Evolutionary conservation across 2,113 vertebrate genomes (phyloP).

Genomic region (Pollimyrus isidori): DNA sequence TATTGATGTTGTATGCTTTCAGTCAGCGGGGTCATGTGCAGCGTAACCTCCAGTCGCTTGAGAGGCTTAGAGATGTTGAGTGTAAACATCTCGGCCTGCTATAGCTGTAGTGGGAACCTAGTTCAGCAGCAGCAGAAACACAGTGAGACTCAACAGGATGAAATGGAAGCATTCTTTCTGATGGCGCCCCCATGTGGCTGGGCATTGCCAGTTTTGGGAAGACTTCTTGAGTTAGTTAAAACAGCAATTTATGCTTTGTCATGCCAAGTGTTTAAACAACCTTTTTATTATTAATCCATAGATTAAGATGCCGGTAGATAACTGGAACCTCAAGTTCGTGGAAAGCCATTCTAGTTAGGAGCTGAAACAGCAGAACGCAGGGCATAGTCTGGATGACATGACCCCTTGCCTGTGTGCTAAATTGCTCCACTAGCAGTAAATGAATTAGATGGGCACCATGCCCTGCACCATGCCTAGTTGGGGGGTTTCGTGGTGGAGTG

Average conservation of each 20-base stretch:
- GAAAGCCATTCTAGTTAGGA: neutral
- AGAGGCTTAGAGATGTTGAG: neutral
- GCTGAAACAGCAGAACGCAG: neutral
- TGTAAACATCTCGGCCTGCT: neutral
- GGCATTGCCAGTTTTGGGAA: slow-evolving; percentile 14
- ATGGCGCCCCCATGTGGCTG: slow-evolving; percentile 8
- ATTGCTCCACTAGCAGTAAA: slow-evolving; percentile 25
- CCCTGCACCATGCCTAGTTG: neutral
- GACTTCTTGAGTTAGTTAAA: slow-evolving; percentile 28
- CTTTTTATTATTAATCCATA: slow-evolving; percentile 19
- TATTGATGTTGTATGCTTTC: neutral
- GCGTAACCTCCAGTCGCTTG: neutral
- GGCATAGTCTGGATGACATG: neutral
- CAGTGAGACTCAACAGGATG: no score
- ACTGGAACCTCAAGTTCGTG: neutral
- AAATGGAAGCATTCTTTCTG: neutral
- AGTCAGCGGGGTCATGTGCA: neutral
- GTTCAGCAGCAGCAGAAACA: neutral
- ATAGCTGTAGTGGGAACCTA: neutral
- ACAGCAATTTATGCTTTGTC: slow-evolving; percentile 34
- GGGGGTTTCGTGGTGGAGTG: no score
- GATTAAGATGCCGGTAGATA: neutral
- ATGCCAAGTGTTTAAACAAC: neutral
- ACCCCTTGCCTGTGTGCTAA: slow-evolving; percentile 6
- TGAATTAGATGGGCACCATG: slow-evolving; percentile 18